Evolutionary conservation across 2,797 vertebrate genomes (phyloP).

Genomic region (Tachyglossus aculeatus): DNA sequence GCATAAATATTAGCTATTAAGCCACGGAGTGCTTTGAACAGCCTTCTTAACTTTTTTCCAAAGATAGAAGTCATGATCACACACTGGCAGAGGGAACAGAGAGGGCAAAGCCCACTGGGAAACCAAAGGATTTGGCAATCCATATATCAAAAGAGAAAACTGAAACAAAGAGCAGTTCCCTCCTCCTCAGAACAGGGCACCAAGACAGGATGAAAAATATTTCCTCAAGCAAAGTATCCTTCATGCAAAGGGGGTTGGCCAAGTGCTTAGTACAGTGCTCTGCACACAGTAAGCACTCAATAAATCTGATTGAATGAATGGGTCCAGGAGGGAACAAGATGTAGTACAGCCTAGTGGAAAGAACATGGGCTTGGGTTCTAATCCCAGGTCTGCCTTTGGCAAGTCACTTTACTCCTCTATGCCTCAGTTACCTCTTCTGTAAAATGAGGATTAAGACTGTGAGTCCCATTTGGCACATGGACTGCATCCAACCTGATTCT

Average conservation of each 20-base stretch:
- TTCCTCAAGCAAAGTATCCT: not conserved
- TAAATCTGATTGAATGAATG: not conserved
- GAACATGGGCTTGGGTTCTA: too few relatives aligned
- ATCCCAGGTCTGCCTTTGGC: too few relatives aligned
- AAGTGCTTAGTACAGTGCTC: not conserved
- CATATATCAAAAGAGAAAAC: not conserved
- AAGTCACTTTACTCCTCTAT: too few relatives aligned
- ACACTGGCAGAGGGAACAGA: not conserved
- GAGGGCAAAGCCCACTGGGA: not conserved
- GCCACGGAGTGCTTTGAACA: not conserved
- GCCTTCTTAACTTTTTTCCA: slow-evolving; percentile 3
- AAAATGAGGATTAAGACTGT: too few relatives aligned
- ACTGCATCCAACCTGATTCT: too few relatives aligned
- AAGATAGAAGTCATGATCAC: slow-evolving; percentile 2
- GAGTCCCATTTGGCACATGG: not conserved
- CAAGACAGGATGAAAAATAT: not conserved
- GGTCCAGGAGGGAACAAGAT: not conserved
- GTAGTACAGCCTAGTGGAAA: too few relatives aligned
- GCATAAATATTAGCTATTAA: not conserved
- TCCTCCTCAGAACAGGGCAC: not conserved
- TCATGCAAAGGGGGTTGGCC: not conserved
- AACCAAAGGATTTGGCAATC: not conserved
- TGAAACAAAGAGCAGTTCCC: not conserved
- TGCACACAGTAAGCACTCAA: not conserved
- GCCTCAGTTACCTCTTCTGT: too few relatives aligned